Evolutionary conservation across 2,113 vertebrate genomes (phyloP), one percentile per base, ranked within the genome.

Genomic region (Amia ocellicauda): DNA sequence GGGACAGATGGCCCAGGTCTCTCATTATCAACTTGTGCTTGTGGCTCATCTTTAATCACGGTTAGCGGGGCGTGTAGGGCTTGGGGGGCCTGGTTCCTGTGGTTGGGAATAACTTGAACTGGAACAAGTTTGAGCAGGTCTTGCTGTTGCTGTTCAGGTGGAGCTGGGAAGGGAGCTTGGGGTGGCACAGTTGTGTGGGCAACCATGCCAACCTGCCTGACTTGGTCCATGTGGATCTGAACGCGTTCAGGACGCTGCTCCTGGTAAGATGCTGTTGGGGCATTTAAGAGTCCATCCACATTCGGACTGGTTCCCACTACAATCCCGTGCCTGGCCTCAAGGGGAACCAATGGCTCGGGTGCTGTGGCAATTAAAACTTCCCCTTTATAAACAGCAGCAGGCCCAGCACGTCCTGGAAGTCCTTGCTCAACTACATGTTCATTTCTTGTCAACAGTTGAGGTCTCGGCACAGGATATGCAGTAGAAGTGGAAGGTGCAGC

Each of bases 1-100:
- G 75, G 72, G 8, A 45, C 78, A 3, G 86, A 89, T 2, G 86
- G 87, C 54, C 87, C 89, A 4, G 87, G 84, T 62, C 85, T 82
- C 1, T 85, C 86, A 3, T 87, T 77, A 27, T 82, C 86, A 49
- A 76, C 69, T 29, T 40, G 26, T 27, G 62, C 24, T 11, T 20
- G 47, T 27, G 16, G 31, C 31, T 36, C 62, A 29, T 36, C n/a
- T 26, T 19, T 14, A 55, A 16, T 47, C 13, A 31, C 51, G 7
- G 40, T 28, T 22, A 22, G 62, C 2, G 26, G 24, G 53, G 54
- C 41, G 11, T 54, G 47, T 11, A 22, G 62, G 29, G 22, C 55
- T 53, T 17, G 78, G 71, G 55, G 81, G 24, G 28, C 73, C 78
- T 60, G 22, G 49, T 4, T 49, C 58, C 10, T 73, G 56, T 80